Base-by-base conservation (phyloP, 2,113 vertebrate species). In the Macquaria australasica region DNA sequence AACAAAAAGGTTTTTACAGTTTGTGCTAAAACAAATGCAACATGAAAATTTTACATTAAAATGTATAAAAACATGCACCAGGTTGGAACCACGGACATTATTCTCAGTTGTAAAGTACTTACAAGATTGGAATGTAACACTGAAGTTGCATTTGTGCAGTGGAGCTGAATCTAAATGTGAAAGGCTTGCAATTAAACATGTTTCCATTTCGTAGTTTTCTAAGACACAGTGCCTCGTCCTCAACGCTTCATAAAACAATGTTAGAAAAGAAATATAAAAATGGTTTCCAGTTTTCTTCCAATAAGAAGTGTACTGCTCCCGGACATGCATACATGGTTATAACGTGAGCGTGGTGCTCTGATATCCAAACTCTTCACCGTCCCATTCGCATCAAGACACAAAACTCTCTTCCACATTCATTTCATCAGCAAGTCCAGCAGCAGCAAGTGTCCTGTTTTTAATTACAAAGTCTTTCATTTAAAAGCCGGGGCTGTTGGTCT, bases 211-310 rank as follows among this genome's bases (percentile, higher is more conserved):
- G 55, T 43, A 37, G 15, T 39, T 77, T 81, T 66, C 82, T 50
- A 72, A 66, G 69, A 74, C 50, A 58, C 58, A 18, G 31, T 20
- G 25, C 50, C 34, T 31, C 3, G 18, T 79, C n/a, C 16, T 69
- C 43, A 64, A 39, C 51, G 63, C 79, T 62, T 83, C 59, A 62
- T 39, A 28, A 82, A 74, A 64, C 41, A 28, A 74, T 3, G 39
- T 5, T 23, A 25, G 11, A 43, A 77, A 39, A 62, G 6, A 59
- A 68, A 34, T 6, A 7, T 16, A 77, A 43, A 60, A 67, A 53
- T 9, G 12, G 58, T 87, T 89, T 94, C 89, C 90, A 93, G 90
- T 92, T 90, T 87, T 75, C 6, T 28, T 84, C 69, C 82, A 45
- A 31, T 69, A 18, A 77, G 68, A 83, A 79, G 74, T 81, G 84